phyloP scores from a whole-genome alignment of 2,797 vertebrate species.

The Myotis findleyi region DNA sequence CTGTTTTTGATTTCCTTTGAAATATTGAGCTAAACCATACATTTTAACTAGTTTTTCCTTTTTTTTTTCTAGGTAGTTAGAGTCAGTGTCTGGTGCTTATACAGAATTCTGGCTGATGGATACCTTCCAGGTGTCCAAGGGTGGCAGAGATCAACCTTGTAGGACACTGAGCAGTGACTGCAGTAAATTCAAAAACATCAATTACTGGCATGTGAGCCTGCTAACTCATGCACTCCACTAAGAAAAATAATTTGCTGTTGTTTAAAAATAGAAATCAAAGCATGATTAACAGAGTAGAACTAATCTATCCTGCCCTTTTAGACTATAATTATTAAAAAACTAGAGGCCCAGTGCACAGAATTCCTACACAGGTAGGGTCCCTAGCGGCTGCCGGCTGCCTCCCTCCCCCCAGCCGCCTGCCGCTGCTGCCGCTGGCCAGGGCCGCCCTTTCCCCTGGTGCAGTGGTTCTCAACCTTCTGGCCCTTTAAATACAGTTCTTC shows the following conservation, averaged over 20 bases:
- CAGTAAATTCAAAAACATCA: conserved; percentile 7
- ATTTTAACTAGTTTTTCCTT: not conserved
- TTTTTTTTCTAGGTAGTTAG: not conserved
- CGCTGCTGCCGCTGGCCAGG: too few relatives aligned
- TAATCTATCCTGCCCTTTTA: not conserved
- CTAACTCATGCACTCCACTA: conserved; percentile 59
- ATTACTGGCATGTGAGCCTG: conserved; percentile 18
- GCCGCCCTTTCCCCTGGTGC: too few relatives aligned
- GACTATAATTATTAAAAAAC: not conserved
- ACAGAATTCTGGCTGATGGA: not conserved
- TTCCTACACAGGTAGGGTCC: too few relatives aligned
- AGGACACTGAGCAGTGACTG: not conserved
- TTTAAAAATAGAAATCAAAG: conserved; percentile 59
- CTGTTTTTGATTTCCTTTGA: not conserved
- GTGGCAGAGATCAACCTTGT: not conserved
- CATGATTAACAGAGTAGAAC: not conserved
- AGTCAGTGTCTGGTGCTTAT: not conserved
- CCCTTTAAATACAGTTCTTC: too few relatives aligned
- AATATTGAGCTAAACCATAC: not conserved
- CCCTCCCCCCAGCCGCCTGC: too few relatives aligned
- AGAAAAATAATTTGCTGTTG: conserved; percentile 43
- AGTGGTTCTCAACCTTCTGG: too few relatives aligned
- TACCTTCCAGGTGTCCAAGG: not conserved
- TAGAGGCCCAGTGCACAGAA: too few relatives aligned
- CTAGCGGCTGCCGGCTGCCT: too few relatives aligned